A percentile compares a stretch with the other conserved stretches of the same genome.
Evolutionary conservation across 2,113 vertebrate genomes (phyloP).

Genomic region (Etia nguti): DNA sequence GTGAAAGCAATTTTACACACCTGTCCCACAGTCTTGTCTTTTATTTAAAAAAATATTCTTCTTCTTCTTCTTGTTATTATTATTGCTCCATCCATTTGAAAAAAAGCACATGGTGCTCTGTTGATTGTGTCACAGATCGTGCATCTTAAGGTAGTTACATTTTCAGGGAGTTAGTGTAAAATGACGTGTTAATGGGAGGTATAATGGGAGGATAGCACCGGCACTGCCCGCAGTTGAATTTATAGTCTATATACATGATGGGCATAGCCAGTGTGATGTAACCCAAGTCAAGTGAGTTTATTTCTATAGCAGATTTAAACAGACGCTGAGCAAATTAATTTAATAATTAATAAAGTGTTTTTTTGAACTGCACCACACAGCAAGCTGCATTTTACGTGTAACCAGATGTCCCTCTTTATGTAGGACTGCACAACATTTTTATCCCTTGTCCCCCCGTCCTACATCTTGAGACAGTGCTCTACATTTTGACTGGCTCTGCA

Average conservation of each 20-base stretch:
- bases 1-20: slow-evolving; percentile 71
- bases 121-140: not conserved
- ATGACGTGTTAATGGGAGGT: not conserved
- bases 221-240: not conserved
- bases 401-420: not conserved
- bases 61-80: slow-evolving; percentile 54
- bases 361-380: not conserved
- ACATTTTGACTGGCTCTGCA: not conserved
- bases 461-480: not conserved
- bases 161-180: not conserved
- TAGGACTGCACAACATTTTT: not conserved
- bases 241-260: not conserved
- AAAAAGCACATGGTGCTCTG: slow-evolving; percentile 43
- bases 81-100: slow-evolving; percentile 34
- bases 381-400: not conserved
- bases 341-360: not conserved
- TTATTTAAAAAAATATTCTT: not conserved
- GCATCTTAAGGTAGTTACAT: not conserved
- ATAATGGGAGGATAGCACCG: not conserved
- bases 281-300: not conserved
- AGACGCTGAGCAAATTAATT: not conserved
- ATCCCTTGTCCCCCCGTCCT: not conserved
- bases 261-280: not conserved
- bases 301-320: not conserved
- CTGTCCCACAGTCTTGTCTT: slow-evolving; percentile 22